Conservation (phyloP, 2,888 invertebrate genomes). For the Polydesmus complanatus region DNA sequence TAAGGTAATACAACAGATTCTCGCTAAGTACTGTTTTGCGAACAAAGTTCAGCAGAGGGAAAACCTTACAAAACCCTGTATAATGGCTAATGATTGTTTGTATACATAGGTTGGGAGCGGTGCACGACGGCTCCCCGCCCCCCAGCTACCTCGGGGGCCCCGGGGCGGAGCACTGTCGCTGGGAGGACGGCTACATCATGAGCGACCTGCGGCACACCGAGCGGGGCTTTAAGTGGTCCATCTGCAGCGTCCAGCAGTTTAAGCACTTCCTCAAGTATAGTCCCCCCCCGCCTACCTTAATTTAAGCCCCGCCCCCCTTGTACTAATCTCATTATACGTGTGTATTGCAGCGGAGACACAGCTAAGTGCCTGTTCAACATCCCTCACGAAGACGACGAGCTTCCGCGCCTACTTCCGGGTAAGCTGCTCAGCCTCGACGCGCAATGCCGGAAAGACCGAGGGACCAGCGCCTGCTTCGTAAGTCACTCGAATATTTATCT, state of each 20-base stretch:
- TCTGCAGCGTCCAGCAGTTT: conserved; percentile 82
- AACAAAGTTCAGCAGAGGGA: not conserved
- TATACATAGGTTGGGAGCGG: conserved; percentile 63
- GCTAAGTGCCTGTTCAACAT: conserved; percentile 86
- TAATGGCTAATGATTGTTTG: too few relatives aligned
- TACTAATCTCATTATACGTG: too few relatives aligned
- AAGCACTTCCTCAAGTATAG: conserved; percentile 86
- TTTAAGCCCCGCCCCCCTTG: too few relatives aligned
- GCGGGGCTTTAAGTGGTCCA: conserved; percentile 86
- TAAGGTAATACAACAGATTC: too few relatives aligned
- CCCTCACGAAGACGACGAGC: conserved; percentile 80
- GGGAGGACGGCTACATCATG: conserved; percentile 95
- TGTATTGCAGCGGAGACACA: conserved; percentile 90
- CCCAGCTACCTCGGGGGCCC: conserved; percentile 88
- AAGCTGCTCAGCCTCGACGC: conserved; percentile 77
- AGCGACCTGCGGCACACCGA: conserved; percentile 86
- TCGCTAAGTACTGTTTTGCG: too few relatives aligned
- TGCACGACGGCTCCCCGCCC: conserved; percentile 91
- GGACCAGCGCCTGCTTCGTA: conserved; percentile 69
- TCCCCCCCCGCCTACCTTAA: conserved; percentile 1
- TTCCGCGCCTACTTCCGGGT: conserved; percentile 77
- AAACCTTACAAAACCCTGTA: not conserved
- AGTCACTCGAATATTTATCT: conserved; percentile 28
- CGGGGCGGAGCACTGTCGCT: conserved; percentile 83
- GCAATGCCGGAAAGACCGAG: conserved; percentile 81